A percentile compares a stretch with the other conserved stretches of the same genome.
These are phyloP conservation scores for Datnioides undecimradiatus DNA, from an alignment of 2,113 vertebrate species.

Conservation along the genomic window DNA sequence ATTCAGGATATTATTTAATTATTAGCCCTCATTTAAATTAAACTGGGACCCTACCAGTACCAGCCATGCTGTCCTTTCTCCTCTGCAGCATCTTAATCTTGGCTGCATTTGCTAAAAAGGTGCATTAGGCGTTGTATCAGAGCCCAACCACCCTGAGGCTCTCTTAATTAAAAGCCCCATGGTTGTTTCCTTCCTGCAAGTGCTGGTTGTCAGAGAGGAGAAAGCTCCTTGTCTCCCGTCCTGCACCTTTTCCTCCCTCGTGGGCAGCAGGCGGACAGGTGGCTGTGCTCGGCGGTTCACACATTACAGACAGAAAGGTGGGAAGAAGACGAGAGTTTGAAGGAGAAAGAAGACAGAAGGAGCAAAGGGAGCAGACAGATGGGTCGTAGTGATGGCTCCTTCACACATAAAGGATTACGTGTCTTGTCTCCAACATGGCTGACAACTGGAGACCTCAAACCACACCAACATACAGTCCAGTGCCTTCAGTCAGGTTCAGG, in stretches of 20 bases:
- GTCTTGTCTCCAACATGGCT: background rate
- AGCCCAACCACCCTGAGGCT: conserved; percentile 46
- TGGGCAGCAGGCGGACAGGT: conserved; percentile 16
- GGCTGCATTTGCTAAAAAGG: conserved; percentile 15
- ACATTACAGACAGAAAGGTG: conserved; percentile 6
- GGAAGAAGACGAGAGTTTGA: conserved; percentile 21
- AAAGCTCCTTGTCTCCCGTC: conserved; percentile 21
- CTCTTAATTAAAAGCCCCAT: conserved; percentile 75
- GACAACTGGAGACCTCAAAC: background rate
- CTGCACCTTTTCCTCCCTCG: background rate
- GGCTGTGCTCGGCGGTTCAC: background rate
- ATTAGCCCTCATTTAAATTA: background rate
- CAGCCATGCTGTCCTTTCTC: background rate
- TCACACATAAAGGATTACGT: conserved; percentile 26
- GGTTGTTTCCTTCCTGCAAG: conserved; percentile 39
- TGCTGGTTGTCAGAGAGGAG: conserved; percentile 16
- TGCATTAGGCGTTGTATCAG: conserved; percentile 8
- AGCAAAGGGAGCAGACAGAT: conserved; percentile 33
- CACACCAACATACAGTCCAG: no score
- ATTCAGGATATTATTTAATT: background rate
- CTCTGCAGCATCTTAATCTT: conserved; percentile 35
- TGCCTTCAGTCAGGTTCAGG: no score
- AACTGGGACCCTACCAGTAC: conserved; percentile 3
- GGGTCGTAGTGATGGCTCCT: conserved; percentile 7
- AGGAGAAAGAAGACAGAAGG: conserved; percentile 31